phyloP scores from a whole-genome alignment of 2,888 invertebrate genomes.

The Prosopocoilus inquinatus region DNA sequence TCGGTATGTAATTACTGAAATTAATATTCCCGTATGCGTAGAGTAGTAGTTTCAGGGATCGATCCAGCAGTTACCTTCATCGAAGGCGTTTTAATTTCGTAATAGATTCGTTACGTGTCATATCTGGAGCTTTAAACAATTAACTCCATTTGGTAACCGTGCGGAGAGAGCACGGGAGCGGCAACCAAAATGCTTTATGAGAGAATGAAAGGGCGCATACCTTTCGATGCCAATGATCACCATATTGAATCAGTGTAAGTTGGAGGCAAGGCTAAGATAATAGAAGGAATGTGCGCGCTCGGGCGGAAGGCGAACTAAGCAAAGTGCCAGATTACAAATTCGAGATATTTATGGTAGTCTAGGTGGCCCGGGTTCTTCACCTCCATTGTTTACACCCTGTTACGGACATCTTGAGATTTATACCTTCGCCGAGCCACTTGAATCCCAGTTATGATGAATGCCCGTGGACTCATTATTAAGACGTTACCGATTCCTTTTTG shows the following conservation, averaged over 20 bases:
- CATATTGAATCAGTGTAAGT: slow-evolving; percentile 37
- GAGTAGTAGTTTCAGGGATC: no score
- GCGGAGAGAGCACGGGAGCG: no score
- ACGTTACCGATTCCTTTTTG: not conserved
- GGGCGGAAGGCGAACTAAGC: slow-evolving; percentile 45
- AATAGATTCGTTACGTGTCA: no score
- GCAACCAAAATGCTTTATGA: not conserved
- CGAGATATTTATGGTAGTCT: slow-evolving; percentile 50
- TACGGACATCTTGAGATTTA: slow-evolving; percentile 50
- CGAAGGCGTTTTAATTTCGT: no score
- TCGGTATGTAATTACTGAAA: no score
- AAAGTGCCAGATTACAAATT: slow-evolving; percentile 49
- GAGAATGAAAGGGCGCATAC: slow-evolving; percentile 30
- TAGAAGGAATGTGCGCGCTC: slow-evolving; percentile 46
- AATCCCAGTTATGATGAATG: slow-evolving; percentile 40
- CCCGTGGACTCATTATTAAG: slow-evolving; percentile 13
- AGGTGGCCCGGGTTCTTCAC: slow-evolving; percentile 48
- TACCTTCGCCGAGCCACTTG: slow-evolving; percentile 38
- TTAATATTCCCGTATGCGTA: no score
- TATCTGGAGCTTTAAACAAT: no score
- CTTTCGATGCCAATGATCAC: slow-evolving; percentile 36
- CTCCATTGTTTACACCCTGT: slow-evolving; percentile 52
- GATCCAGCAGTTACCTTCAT: no score
- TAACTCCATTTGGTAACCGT: no score
- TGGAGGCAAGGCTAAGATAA: slow-evolving; percentile 35